A percentile compares a stretch with the other conserved stretches of the same genome.
Conservation (phyloP, 2,113 vertebrate species). For the Silurus glanis region DNA sequence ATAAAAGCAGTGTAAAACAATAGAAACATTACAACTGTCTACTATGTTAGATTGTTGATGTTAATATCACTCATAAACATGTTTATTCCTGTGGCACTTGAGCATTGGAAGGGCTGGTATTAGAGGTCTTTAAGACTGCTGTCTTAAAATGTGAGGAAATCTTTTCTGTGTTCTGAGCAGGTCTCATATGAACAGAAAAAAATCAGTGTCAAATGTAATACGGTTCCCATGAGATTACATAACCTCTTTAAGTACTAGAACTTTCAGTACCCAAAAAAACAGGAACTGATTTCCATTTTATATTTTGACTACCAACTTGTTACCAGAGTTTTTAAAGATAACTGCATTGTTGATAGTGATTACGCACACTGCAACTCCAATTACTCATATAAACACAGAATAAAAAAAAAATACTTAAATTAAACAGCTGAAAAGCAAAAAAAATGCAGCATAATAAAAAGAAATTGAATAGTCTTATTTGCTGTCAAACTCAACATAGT, state of each 20-base stretch:
- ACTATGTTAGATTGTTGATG: too few relatives aligned
- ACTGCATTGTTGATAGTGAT: neutral
- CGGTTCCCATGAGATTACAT: neutral
- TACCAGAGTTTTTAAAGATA: neutral
- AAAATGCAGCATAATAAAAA: neutral
- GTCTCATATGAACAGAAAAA: neutral
- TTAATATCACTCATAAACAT: neutral
- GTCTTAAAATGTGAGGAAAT: neutral
- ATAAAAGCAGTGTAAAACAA: neutral
- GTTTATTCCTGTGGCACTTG: neutral
- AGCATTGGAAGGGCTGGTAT: neutral
- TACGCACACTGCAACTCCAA: neutral
- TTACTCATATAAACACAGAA: neutral
- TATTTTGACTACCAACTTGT: neutral
- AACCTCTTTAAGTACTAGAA: neutral
- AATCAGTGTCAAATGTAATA: conserved; percentile 3
- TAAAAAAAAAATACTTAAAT: neutral
- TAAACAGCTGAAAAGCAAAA: neutral
- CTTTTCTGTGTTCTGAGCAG: neutral
- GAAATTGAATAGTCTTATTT: neutral
- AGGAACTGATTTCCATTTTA: neutral
- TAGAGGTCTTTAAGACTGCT: neutral
- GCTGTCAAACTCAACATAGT: neutral
- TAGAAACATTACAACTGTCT: neutral
- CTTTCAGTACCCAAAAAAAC: neutral